Conservation (phyloP, 2,113 vertebrate species). For the Mus musculus region DNA sequence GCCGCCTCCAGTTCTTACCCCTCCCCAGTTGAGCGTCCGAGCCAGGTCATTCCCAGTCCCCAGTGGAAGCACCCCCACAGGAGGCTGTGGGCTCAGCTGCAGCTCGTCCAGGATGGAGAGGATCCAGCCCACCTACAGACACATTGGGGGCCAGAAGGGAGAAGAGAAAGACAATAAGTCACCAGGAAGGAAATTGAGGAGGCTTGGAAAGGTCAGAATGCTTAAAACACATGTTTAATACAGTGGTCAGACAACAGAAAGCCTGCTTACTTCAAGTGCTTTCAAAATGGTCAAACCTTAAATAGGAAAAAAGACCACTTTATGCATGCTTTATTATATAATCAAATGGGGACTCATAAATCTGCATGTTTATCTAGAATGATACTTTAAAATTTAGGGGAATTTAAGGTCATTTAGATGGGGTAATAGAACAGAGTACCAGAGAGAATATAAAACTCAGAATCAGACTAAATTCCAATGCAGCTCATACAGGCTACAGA, state of each 20-base stretch:
- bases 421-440: not conserved
- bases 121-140: constrained; percentile 91
- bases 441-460: not conserved
- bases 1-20: constrained; percentile 89
- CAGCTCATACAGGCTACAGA: not conserved
- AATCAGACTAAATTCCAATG: constrained; percentile 25
- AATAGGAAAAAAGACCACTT: not conserved
- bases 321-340: not conserved
- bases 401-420: constrained; percentile 14
- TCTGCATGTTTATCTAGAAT: not conserved
- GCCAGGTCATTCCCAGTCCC: constrained; percentile 98
- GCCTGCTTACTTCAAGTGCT: not conserved
- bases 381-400: not conserved
- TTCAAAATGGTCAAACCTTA: not conserved
- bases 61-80: constrained; percentile 96
- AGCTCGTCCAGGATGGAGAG: constrained; percentile 91
- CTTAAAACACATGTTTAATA: not conserved
- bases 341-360: constrained; percentile 21
- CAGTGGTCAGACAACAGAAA: not conserved
- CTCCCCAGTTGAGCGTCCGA: constrained; percentile 98
- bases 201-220: not conserved
- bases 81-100: constrained; percentile 91
- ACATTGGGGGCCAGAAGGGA: constrained; percentile 71
- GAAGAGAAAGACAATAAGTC: constrained; percentile 66
- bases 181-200: constrained; percentile 12